Base-by-base conservation (phyloP, 2,888 invertebrate genomes). In the Cylloceria caligata region DNA sequence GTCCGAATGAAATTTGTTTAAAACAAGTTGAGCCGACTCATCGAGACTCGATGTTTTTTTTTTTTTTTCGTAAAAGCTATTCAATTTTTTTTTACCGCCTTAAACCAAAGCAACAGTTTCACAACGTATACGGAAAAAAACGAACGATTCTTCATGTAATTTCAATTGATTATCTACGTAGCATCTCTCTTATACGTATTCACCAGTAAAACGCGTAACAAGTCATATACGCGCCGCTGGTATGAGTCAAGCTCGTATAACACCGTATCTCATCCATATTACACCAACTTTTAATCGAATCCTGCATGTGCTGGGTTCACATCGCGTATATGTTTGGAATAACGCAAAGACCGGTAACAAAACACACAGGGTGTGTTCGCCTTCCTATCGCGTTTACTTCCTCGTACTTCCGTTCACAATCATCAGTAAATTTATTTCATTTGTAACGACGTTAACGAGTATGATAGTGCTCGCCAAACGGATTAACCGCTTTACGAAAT, bases 261-360 rank as follows among this genome's bases (percentile, higher is more conserved):
- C n/a, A 9, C 60, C 34, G 55, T 81, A 65, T 69, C 73, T 65
- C 77, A 47, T 78, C 64, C 69, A 73, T 81, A 69, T 73, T 78
- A 64, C 73, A n/a, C 72, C 13, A 84, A 84, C 77, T 85, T 85
- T 85, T 85, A 85, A 85, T 85, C 85, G 84, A 85, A 84, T 80
- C 72, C 42, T 62, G 78, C 85, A 84, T 80, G 81, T 85, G 85
- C 65, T 73, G 30, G 34, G 74, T 84, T 85, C 85, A 77, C 85
- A 81, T 69, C 73, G 81, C 34, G 34, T 67, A 79, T 75, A 55
- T 47, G 76, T 49, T 34, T 49, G 69, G 65, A 65, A 60, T 16
- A 52, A 7, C 60, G 11, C 30, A 9, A 52, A 13, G 68, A 67
- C 69, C 16, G 11, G 45, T 19, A 27, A 69, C 67, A 69, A 42